Evolutionary conservation across 2,113 vertebrate species (phyloP).

Genomic region (Petroica traversi): DNA sequence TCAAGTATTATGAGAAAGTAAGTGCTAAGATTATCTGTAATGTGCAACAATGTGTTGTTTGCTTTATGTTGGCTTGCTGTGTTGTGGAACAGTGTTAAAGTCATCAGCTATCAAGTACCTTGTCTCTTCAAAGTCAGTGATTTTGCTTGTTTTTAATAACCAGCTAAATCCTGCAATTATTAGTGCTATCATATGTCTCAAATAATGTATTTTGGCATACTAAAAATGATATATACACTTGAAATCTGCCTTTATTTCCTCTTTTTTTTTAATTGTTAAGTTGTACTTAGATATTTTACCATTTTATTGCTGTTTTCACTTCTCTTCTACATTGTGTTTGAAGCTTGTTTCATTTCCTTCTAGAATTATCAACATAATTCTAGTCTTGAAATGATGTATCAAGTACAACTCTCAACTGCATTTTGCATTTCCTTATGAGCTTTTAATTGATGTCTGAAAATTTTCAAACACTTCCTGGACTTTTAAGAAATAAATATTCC

Average conservation of each 20-base stretch:
- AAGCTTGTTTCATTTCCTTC: background rate
- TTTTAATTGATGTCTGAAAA: background rate
- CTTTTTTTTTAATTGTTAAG: background rate
- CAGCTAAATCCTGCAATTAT: background rate
- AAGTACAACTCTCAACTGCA: background rate
- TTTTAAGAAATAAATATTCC: slow-evolving; percentile 13
- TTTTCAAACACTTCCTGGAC: background rate
- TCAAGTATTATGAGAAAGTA: slow-evolving; percentile 99
- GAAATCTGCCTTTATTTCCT: background rate
- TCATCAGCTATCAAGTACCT: background rate
- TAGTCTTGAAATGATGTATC: background rate
- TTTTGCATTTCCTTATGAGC: background rate
- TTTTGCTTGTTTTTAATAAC: slow-evolving; percentile 20
- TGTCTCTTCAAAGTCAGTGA: background rate
- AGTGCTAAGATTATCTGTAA: slow-evolving; percentile 68
- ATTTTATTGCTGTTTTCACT: background rate
- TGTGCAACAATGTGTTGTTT: background rate
- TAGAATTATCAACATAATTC: background rate
- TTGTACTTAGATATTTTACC: background rate
- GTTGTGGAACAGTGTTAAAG: background rate
- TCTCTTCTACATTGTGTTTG: background rate
- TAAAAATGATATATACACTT: background rate
- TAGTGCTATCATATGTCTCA: background rate
- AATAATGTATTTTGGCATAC: background rate
- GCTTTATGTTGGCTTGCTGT: background rate